Percentiles rank a stretch among this genome's conserved stretches.
phyloP scores from a whole-genome alignment of 1,140 invertebrate genomes.

The Ceratosolen solmsi region DNA sequence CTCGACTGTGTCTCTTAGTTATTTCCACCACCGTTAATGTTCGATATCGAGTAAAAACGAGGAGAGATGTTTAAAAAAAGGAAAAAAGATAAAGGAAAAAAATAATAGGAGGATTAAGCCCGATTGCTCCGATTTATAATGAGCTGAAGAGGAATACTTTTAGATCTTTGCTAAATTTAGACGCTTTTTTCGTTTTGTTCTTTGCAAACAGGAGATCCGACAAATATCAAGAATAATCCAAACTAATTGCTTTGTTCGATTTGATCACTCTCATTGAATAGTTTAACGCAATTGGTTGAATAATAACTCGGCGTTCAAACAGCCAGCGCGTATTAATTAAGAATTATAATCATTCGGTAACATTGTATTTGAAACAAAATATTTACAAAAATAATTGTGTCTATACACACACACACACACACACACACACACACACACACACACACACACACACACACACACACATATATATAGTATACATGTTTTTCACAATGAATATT shows the following conservation, averaged over 20 bases:
- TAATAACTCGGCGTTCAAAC: too few species aligned
- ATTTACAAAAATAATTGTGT: too few species aligned
- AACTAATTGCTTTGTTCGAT: conserved; percentile 39
- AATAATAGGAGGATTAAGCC: conserved; percentile 45
- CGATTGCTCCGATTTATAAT: conserved; percentile 44
- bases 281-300: too few species aligned
- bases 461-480: too few species aligned
- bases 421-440: too few species aligned
- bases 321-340: too few species aligned
- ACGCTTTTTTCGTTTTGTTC: background rate
- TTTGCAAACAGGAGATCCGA: conserved; percentile 20
- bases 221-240: conserved; percentile 48
- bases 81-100: conserved; percentile 32
- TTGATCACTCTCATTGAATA: background rate
- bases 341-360: too few species aligned
- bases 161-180: conserved; percentile 40
- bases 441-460: too few species aligned
- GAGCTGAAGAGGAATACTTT: background rate
- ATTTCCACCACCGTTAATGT: conserved; percentile 47
- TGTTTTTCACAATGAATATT: too few species aligned
- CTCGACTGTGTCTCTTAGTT: conserved; percentile 47
- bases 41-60: conserved; percentile 20
- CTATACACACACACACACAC: too few species aligned
- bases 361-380: too few species aligned
- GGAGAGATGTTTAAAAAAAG: background rate